Evolutionary conservation across 2,888 invertebrate species (phyloP).

Genomic region (Diplazon laetatorius): DNA sequence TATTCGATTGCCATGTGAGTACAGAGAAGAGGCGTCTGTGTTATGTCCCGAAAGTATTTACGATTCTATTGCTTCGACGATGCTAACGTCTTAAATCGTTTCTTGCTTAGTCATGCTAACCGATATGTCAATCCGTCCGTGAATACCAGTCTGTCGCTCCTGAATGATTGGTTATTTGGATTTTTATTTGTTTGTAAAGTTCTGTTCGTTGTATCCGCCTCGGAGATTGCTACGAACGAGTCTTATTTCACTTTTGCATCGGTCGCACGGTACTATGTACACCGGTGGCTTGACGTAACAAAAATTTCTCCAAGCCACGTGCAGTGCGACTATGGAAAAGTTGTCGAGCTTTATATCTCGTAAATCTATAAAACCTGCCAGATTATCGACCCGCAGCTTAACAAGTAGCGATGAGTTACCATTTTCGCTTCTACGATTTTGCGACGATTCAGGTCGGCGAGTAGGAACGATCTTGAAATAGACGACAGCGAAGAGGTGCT

Average conservation of each 20-base stretch:
- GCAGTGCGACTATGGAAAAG: too few species aligned
- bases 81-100: not conserved
- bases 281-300: not conserved
- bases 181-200: too few species aligned
- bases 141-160: not conserved
- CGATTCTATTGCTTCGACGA: not conserved
- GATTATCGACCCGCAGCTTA: not conserved
- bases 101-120: not conserved
- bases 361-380: not conserved
- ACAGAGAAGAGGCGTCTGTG: conserved; percentile 5
- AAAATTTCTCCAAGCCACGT: conserved; percentile 23
- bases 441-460: conserved; percentile 66
- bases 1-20: conserved; percentile 42
- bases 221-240: not conserved
- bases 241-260: conserved; percentile 35
- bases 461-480: conserved; percentile 68
- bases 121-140: not conserved
- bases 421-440: not conserved
- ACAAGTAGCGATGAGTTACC: not conserved
- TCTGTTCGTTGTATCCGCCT: conserved; percentile 16
- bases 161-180: conserved; percentile 16
- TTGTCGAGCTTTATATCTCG: not conserved
- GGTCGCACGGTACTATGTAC: conserved; percentile 4
- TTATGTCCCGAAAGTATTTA: not conserved
- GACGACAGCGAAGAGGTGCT: conserved; percentile 70